Percentiles rank a stretch among this genome's conserved stretches.
Evolutionary conservation across 1,140 invertebrate species (phyloP).

Genomic region (Holcopasites calliopsidis): DNA sequence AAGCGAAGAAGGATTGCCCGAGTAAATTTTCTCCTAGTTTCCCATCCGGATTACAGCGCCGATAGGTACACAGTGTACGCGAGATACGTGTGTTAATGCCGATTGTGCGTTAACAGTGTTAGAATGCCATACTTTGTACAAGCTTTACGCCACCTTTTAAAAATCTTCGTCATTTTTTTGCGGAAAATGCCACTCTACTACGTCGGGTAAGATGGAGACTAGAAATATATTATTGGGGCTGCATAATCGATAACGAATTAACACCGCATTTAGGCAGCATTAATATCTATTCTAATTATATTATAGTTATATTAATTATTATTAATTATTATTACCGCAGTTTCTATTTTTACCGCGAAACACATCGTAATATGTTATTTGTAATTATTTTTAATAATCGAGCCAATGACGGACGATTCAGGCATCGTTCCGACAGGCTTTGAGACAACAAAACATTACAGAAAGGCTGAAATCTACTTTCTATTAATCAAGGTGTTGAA

Average conservation of each 20-base stretch:
- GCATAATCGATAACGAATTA: slow-evolving; percentile 65
- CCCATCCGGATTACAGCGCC: too few species aligned
- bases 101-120: slow-evolving; percentile 4
- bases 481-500: neutral
- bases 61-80: neutral
- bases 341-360: slow-evolving; percentile 69
- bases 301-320: slow-evolving; percentile 65
- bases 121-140: slow-evolving; percentile 37
- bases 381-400: slow-evolving; percentile 65
- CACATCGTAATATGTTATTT: slow-evolving; percentile 57
- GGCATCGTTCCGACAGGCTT: slow-evolving; percentile 28
- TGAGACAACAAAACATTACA: neutral
- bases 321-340: slow-evolving; percentile 51
- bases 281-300: slow-evolving; percentile 62
- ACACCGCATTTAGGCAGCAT: slow-evolving; percentile 71
- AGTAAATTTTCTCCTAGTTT: neutral
- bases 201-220: slow-evolving; percentile 39
- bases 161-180: slow-evolving; percentile 28
- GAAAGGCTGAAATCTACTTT: neutral
- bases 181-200: slow-evolving; percentile 29
- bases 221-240: slow-evolving; percentile 53
- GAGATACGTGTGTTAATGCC: slow-evolving; percentile 11
- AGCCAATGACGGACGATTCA: slow-evolving; percentile 61
- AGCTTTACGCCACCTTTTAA: slow-evolving; percentile 10
- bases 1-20: neutral